phyloP scores from a whole-genome alignment of 2,113 vertebrate genomes.

The Empidonax traillii region DNA sequence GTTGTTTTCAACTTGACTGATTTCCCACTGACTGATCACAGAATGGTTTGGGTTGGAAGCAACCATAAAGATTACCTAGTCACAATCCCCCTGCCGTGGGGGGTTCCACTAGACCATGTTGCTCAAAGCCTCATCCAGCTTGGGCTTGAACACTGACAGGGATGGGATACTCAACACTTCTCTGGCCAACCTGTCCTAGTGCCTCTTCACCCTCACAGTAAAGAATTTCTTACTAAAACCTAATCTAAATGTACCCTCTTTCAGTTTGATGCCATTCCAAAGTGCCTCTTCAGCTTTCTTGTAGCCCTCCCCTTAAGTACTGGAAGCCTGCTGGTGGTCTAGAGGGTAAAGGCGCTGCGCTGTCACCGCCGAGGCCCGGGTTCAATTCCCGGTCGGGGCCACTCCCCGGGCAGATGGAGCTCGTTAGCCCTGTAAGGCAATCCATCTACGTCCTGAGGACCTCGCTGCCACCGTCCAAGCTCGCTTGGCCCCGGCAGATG shows the following conservation, averaged over 20 bases:
- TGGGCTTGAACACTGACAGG: background rate
- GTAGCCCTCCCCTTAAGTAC: fast-evolving
- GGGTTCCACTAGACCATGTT: too few species aligned
- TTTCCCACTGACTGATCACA: background rate
- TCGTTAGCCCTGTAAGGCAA: too few species aligned
- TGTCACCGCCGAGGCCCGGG: too few species aligned
- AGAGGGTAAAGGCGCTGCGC: too few species aligned
- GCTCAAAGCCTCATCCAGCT: background rate
- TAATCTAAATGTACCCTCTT: background rate
- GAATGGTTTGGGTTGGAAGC: background rate
- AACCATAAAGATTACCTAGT: background rate
- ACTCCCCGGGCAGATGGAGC: too few species aligned
- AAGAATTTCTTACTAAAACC: background rate
- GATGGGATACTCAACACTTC: background rate
- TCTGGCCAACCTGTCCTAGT: background rate
- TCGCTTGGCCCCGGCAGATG: too few species aligned
- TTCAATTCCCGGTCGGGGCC: too few species aligned
- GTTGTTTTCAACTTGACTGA: background rate
- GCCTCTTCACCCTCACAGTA: background rate
- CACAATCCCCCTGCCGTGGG: background rate
- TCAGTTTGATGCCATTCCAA: background rate
- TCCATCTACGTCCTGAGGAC: too few species aligned
- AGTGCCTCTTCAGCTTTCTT: background rate
- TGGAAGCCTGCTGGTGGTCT: background rate
- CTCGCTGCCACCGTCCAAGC: too few species aligned